Conservation (phyloP, 1,140 invertebrate genomes). For the Aphidius ervi region DNA sequence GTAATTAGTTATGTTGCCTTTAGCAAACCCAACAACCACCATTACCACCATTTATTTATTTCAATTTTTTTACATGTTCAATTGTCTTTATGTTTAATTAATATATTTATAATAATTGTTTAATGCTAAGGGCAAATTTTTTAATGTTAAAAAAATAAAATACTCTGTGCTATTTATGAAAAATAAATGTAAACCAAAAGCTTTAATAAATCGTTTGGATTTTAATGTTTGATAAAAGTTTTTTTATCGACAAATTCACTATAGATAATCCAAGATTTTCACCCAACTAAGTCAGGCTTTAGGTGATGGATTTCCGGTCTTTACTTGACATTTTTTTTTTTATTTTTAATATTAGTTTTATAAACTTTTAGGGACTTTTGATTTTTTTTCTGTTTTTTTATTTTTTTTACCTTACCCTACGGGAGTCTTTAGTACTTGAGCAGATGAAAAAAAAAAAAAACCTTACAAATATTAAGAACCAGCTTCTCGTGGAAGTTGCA, state of each 20-base stretch:
- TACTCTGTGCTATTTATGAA: too few species aligned
- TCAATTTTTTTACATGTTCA: not conserved
- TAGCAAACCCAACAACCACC: constrained; percentile 22
- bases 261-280: constrained; percentile 33
- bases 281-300: constrained; percentile 26
- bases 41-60: too few species aligned
- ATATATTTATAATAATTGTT: too few species aligned
- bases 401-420: constrained; percentile 10
- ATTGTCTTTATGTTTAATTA: too few species aligned
- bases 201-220: too few species aligned
- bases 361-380: not conserved
- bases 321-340: constrained; percentile 18
- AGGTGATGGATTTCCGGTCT: constrained; percentile 23
- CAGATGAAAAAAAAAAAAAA: constrained; percentile 29
- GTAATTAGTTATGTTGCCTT: constrained; percentile 45
- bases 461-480: constrained; percentile 47
- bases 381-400: constrained; percentile 8
- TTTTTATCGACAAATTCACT: constrained; percentile 4
- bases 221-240: not conserved
- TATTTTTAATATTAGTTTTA: constrained; percentile 1
- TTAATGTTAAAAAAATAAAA: too few species aligned
- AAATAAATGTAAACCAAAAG: too few species aligned
- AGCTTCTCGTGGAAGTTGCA: constrained; percentile 32
- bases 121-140: too few species aligned
- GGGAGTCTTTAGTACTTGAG: constrained; percentile 17